A percentile compares a stretch with the other conserved stretches of the same genome.
Evolutionary conservation across 2,797 vertebrate species (phyloP).

Genomic region (Malurus leucopterus): DNA sequence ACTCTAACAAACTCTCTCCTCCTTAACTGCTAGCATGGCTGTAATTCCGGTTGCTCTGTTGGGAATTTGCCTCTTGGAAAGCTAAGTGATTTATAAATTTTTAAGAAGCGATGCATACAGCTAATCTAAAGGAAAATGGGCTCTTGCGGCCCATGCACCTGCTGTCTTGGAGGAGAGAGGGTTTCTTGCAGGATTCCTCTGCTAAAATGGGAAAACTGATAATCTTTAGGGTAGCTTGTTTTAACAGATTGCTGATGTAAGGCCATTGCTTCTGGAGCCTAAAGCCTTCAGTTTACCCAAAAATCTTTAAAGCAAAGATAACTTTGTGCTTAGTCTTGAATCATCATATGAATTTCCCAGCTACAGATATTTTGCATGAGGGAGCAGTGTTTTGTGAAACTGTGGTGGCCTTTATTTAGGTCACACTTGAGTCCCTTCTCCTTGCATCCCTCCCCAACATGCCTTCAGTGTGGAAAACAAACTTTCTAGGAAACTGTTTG

Average conservation of each 20-base stretch:
- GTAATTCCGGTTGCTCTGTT: neutral
- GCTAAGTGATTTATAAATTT: constrained; percentile 62
- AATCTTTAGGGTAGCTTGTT: neutral
- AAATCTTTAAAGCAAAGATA: neutral
- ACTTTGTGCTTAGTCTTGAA: neutral
- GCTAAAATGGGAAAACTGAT: neutral
- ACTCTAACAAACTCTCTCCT: constrained; percentile 20
- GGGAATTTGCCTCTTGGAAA: constrained; percentile 44
- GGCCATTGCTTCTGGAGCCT: neutral
- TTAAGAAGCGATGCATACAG: constrained; percentile 36
- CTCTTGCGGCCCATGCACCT: constrained; percentile 20
- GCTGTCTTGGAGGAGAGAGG: neutral
- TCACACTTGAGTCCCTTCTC: neutral
- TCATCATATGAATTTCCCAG: neutral
- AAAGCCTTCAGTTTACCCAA: neutral
- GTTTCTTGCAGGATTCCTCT: neutral
- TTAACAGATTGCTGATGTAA: neutral
- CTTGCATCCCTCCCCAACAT: neutral
- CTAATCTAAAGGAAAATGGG: constrained; percentile 47
- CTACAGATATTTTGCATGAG: accelerated
- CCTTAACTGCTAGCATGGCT: constrained; percentile 10
- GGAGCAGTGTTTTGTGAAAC: neutral
- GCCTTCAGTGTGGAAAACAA: neutral
- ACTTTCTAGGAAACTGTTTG: neutral
- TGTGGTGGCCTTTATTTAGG: neutral